Evolutionary conservation across 1,140 invertebrate genomes (phyloP), one percentile per base, ranked within the genome.

Genomic region (Drosophila rhopaloa): DNA sequence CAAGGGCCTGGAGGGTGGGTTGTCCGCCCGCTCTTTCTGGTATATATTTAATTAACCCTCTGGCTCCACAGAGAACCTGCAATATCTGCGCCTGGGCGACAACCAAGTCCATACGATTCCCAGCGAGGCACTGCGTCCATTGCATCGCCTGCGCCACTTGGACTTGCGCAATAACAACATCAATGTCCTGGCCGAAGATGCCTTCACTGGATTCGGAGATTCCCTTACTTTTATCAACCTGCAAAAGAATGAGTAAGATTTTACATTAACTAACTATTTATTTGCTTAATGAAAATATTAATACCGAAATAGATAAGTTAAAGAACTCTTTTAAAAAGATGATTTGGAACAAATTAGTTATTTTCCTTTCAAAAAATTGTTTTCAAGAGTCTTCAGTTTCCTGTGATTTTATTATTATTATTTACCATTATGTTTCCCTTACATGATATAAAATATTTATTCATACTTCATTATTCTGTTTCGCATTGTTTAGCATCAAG

Each of bases 201-300:
- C 97, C 2, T 98, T 98, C 91, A 94, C 95, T n/a, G 96, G 96
- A 19, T 98, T 96, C 81, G 97, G 97, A n/a, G 96, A 97, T 91
- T 97, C 97, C 1, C 96, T 98, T 47, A 97, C 97, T 4, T 98
- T 97, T 92, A 94, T 98, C 5, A 97, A 97, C 90, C 93, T 98
- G 37, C 97, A 98, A 82, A 97, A 98, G 92, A 98, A 98, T 93
- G 95, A 96, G 97, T 98, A 94, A 95, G 76, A 51, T 47, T 40
- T 40, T 5, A 5, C 10, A 4, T 40, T 11, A 16, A 16, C 4
- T 38, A 11, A 24, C 4, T 24, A 24, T 4, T 11, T 38, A 10
- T 0, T 8, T 9, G 1, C n/a, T 32, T 9, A 10, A 9, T 1
- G 7, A 40, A 40, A 40, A 40, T 0, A n/a, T 40, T n/a, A 40